Evolutionary conservation across 2,888 invertebrate species (phyloP).

Genomic region (Ganaspis brasiliensis): DNA sequence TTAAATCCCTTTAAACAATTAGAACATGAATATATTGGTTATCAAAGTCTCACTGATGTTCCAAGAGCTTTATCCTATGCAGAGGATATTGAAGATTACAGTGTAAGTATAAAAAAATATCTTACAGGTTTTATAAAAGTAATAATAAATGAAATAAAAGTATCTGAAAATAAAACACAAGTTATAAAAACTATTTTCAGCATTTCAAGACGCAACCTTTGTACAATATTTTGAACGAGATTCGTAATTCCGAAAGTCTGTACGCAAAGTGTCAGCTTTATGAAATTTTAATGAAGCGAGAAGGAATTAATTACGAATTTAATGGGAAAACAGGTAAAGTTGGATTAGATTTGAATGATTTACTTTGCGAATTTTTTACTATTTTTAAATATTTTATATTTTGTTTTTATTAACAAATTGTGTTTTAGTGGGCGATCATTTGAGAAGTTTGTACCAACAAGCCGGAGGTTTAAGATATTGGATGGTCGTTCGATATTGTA

Average conservation of each 20-base stretch:
- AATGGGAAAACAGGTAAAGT: constrained; percentile 80
- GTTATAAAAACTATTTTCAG: constrained; percentile 81
- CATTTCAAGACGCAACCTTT: constrained; percentile 85
- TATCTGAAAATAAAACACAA: too few species aligned
- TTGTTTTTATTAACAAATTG: too few species aligned
- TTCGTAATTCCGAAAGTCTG: constrained; percentile 87
- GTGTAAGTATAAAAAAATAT: constrained; percentile 75
- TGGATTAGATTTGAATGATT: constrained; percentile 64
- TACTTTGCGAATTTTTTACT: constrained; percentile 87
- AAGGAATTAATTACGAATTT: constrained; percentile 91
- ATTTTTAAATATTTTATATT: too few species aligned
- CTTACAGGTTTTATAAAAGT: too few species aligned
- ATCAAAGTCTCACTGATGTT: constrained; percentile 97
- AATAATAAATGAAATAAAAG: too few species aligned
- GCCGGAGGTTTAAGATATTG: constrained; percentile 94
- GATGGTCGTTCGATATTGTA: constrained; percentile 97
- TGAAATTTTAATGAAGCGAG: constrained; percentile 90
- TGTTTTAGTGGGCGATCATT: constrained; percentile 85
- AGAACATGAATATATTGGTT: constrained; percentile 95
- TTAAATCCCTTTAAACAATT: constrained; percentile 94
- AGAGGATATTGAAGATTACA: constrained; percentile 83
- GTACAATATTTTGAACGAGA: constrained; percentile 88
- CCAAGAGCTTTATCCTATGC: constrained; percentile 90
- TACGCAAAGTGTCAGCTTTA: constrained; percentile 92
- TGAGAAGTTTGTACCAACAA: constrained; percentile 88